Evolutionary conservation across 2,113 vertebrate genomes (phyloP).

Genomic region (Serilophus lunatus): DNA sequence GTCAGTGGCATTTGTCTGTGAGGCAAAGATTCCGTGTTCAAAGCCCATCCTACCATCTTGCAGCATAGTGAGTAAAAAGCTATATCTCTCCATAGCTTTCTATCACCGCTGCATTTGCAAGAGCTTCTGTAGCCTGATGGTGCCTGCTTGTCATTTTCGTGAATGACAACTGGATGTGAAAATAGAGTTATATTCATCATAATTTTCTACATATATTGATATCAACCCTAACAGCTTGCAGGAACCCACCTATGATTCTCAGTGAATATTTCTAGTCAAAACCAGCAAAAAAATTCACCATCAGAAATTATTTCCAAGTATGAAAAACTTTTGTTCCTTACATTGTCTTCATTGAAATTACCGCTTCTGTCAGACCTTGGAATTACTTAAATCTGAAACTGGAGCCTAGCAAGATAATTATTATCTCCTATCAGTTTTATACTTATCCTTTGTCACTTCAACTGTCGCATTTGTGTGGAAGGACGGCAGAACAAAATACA

Average conservation of each 20-base stretch:
- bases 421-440: background rate
- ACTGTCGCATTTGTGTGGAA: background rate
- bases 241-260: background rate
- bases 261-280: background rate
- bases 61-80: background rate
- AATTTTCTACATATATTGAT: background rate
- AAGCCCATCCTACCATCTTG: background rate
- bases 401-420: background rate
- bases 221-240: background rate
- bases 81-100: background rate
- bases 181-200: background rate
- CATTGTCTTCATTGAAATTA: background rate
- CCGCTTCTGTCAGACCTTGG: background rate
- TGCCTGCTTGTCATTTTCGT: background rate
- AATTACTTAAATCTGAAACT: background rate
- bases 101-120: background rate
- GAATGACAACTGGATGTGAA: background rate
- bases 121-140: background rate
- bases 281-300: background rate
- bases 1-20: background rate
- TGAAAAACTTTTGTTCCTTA: background rate
- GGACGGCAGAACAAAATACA: background rate
- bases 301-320: background rate
- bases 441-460: background rate
- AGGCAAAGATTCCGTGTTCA: background rate